A percentile compares a stretch with the other conserved stretches of the same genome.
These are phyloP conservation scores for Ranitomeya variabilis DNA, from an alignment of 2,113 vertebrate genomes.

Conservation along the genomic window DNA sequence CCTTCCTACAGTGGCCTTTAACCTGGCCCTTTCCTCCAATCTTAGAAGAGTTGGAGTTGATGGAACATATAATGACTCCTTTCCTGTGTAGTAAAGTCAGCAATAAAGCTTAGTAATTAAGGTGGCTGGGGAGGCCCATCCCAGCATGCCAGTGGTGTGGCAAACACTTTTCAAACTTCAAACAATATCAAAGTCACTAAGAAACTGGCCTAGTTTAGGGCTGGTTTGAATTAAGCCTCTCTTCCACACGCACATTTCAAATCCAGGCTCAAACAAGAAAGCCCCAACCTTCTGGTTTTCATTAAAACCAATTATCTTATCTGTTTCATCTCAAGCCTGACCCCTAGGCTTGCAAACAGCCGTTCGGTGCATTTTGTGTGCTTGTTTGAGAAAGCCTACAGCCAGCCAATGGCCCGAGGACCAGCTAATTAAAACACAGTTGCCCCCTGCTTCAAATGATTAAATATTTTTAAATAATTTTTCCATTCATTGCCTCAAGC, in stretches of 20 bases:
- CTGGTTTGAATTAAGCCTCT: constrained; percentile 96
- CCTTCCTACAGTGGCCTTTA: constrained; percentile 92
- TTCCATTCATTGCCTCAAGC: constrained; percentile 89
- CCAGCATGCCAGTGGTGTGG: constrained; percentile 89
- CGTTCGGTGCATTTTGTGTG: constrained; percentile 82
- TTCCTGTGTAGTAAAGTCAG: constrained; percentile 98
- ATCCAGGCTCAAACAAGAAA: constrained; percentile 95
- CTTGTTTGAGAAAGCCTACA: constrained; percentile 91
- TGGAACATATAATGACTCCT: constrained; percentile 97
- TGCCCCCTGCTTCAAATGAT: constrained; percentile 92
- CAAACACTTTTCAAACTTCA: constrained; percentile 95
- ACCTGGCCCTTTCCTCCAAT: constrained; percentile 89
- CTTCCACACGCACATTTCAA: constrained; percentile 88
- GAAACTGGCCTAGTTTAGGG: constrained; percentile 82
- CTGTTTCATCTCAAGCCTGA: constrained; percentile 98
- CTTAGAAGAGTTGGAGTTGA: constrained; percentile 92
- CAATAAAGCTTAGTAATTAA: constrained; percentile 98
- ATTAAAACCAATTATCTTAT: constrained; percentile 99
- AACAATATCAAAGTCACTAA: constrained; percentile 93
- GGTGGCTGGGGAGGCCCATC: constrained; percentile 93
- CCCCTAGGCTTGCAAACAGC: constrained; percentile 93
- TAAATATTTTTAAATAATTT: constrained; percentile 99
- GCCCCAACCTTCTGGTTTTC: constrained; percentile 94
- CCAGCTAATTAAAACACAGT: constrained; percentile 95
- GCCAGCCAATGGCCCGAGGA: constrained; percentile 90